Conservation (phyloP, 2,113 vertebrate genomes). For the Cephalopholis sonnerati region DNA sequence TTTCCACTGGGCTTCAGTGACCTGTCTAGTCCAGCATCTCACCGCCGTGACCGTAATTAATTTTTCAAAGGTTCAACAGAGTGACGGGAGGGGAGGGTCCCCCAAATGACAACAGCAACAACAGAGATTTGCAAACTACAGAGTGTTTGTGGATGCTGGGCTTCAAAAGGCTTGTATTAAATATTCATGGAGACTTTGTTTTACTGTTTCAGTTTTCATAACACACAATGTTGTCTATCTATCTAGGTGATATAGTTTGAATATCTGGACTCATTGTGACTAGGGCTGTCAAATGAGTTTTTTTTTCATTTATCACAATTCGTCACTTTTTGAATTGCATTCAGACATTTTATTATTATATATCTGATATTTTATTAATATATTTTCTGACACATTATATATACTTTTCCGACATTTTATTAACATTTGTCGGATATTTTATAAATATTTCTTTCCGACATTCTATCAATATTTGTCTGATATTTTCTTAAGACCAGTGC, state of each 20-base stretch:
- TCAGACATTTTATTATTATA: too few relatives aligned
- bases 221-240: not conserved
- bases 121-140: constrained; percentile 24
- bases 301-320: too few relatives aligned
- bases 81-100: not conserved
- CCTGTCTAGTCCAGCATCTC: constrained; percentile 7
- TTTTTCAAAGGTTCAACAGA: constrained; percentile 3
- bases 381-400: too few relatives aligned
- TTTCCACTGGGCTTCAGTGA: not conserved
- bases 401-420: too few relatives aligned
- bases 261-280: not conserved
- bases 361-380: too few relatives aligned
- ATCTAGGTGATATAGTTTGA: not conserved
- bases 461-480: too few relatives aligned
- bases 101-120: not conserved
- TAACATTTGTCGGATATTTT: too few relatives aligned
- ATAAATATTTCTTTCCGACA: too few relatives aligned
- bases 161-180: not conserved
- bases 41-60: constrained; percentile 3
- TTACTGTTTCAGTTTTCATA: not conserved
- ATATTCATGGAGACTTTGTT: constrained; percentile 19
- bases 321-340: too few relatives aligned
- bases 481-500: too few relatives aligned
- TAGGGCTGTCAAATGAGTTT: too few relatives aligned
- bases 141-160: constrained; percentile 3